Evolutionary conservation across 2,797 vertebrate genomes (phyloP).

Genomic region (Rousettus madagascariensis): DNA sequence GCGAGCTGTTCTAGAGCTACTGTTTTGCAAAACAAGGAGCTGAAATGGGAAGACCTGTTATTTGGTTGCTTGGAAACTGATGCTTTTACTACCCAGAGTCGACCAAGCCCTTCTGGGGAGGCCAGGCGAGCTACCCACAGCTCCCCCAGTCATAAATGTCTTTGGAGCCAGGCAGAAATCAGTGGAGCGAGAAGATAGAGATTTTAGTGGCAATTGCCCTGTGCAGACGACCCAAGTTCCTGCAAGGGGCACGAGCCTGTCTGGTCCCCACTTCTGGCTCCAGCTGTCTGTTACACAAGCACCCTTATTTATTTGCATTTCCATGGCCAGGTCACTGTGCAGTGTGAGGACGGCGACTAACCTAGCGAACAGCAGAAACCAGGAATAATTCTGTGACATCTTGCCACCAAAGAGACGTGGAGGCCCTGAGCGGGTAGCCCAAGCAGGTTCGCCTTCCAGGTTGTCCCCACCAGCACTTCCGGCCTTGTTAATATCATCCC

Average conservation of each 20-base stretch:
- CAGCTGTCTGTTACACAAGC: not conserved
- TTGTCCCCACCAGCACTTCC: not conserved
- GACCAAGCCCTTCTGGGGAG: not conserved
- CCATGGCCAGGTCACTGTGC: rapidly evolving
- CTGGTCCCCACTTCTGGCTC: not conserved
- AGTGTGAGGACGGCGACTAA: not conserved
- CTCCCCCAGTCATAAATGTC: not conserved
- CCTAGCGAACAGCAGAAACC: not conserved
- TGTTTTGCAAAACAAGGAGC: not conserved
- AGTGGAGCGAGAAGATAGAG: not conserved
- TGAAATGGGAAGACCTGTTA: not conserved
- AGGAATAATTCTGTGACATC: too few relatives aligned
- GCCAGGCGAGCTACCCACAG: not conserved
- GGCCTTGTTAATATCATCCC: not conserved
- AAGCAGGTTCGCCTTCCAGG: not conserved
- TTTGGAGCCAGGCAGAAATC: not conserved
- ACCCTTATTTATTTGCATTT: too few relatives aligned
- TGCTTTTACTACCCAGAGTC: not conserved
- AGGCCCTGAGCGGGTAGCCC: not conserved
- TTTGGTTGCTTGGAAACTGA: conserved; percentile 61
- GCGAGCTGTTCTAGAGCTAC: not conserved
- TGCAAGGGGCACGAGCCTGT: not conserved
- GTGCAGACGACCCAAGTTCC: not conserved
- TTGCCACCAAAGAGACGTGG: not conserved
- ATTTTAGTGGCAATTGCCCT: not conserved